phyloP scores from a whole-genome alignment of 2,113 vertebrate species.

The Dicrurus megarhynchus region DNA sequence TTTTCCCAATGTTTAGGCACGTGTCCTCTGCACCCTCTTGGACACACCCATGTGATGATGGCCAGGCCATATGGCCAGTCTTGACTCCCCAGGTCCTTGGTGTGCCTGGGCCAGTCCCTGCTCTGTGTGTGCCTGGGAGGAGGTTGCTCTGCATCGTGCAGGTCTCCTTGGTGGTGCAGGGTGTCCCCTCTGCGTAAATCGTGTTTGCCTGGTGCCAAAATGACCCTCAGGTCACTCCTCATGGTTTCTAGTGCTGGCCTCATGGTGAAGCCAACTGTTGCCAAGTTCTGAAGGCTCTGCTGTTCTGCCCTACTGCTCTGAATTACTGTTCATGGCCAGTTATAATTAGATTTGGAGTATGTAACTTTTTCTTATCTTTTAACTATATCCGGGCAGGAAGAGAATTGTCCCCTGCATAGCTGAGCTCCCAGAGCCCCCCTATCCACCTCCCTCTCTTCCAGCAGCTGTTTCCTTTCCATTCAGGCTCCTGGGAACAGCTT shows the following conservation, averaged over 20 bases:
- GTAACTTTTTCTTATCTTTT: not conserved
- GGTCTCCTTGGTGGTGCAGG: not conserved
- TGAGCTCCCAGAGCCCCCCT: rapidly evolving
- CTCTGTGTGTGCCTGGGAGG: not conserved
- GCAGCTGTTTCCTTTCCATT: not conserved
- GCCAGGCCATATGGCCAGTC: not conserved
- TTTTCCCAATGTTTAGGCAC: rapidly evolving
- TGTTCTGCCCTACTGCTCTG: not conserved
- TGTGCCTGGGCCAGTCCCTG: not conserved
- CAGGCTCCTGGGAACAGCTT: not conserved
- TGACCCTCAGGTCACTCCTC: not conserved
- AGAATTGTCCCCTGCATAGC: not conserved
- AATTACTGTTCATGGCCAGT: not conserved
- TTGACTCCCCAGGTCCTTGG: not conserved
- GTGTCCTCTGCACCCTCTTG: not conserved
- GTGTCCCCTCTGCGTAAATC: rapidly evolving
- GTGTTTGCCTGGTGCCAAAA: not conserved
- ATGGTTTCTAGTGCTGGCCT: rapidly evolving
- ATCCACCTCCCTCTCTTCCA: not conserved
- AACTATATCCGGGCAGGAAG: not conserved
- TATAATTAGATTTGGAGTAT: not conserved
- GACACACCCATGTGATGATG: not conserved
- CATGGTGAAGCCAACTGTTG: not conserved
- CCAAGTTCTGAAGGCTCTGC: not conserved
- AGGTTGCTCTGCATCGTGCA: rapidly evolving